Conservation (phyloP, 2,888 invertebrate species). For the Melanchra persicariae region DNA sequence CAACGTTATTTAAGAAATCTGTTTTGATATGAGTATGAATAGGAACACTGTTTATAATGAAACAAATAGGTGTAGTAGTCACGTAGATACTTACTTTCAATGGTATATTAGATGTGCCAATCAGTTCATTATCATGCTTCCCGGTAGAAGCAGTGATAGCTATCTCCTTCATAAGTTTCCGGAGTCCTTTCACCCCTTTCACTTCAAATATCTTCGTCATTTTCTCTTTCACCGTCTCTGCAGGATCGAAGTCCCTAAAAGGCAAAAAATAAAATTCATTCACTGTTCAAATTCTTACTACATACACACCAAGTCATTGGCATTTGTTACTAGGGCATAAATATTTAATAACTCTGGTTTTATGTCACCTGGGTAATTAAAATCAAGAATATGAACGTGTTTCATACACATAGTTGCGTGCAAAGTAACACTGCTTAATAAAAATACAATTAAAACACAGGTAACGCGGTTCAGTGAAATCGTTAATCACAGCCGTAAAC, state of each 20-base stretch:
- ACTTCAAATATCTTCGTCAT: conserved; percentile 96
- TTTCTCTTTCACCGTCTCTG: conserved; percentile 96
- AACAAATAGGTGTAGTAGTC: not conserved
- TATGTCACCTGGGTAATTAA: conserved; percentile 59
- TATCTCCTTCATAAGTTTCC: conserved; percentile 96
- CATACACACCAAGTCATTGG: conserved; percentile 38
- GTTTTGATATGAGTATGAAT: not conserved
- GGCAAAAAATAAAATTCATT: conserved; percentile 6
- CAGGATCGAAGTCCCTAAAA: conserved; percentile 96
- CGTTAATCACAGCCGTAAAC: conserved; percentile 38
- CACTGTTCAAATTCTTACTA: conserved; percentile 5
- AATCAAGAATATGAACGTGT: conserved; percentile 33
- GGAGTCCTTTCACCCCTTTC: conserved; percentile 95
- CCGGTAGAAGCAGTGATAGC: conserved; percentile 98
- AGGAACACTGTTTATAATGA: too few relatives aligned
- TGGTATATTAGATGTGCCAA: conserved; percentile 96
- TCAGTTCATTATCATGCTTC: conserved; percentile 98
- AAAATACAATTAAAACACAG: conserved; percentile 44
- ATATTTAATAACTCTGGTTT: conserved; percentile 53
- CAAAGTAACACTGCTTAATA: conserved; percentile 38
- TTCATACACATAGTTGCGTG: conserved; percentile 43
- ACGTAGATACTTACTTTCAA: conserved; percentile 92
- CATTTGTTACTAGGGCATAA: conserved; percentile 62
- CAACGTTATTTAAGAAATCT: not conserved
- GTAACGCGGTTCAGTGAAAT: conserved; percentile 41